Evolutionary conservation across 2,113 vertebrate genomes (phyloP).

Genomic region (Thamnophis sirtalis): DNA sequence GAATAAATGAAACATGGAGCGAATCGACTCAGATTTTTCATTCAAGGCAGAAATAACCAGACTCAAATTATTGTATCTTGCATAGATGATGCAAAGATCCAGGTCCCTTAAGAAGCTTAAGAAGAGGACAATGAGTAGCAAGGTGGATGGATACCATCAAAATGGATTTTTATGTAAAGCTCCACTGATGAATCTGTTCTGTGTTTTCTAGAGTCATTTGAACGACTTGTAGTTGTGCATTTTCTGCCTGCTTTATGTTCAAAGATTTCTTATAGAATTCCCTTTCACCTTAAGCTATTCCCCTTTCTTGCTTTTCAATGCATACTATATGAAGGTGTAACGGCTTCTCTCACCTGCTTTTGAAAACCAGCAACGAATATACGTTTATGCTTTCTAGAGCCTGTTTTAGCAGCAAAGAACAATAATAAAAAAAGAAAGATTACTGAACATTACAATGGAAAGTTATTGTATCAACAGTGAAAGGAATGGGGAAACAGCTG

Average conservation of each 20-base stretch:
- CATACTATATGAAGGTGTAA: neutral
- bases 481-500: slow-evolving; percentile 44
- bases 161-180: neutral
- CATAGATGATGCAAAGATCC: neutral
- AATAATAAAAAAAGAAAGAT: slow-evolving; percentile 20
- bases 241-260: neutral
- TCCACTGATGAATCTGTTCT: neutral
- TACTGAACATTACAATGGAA: slow-evolving; percentile 10
- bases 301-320: neutral
- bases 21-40: neutral
- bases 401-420: slow-evolving; percentile 21
- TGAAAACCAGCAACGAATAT: neutral
- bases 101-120: neutral
- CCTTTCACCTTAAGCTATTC: neutral
- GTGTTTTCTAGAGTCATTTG: neutral
- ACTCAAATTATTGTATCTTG: neutral
- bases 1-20: neutral
- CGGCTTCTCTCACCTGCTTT: neutral
- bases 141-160: neutral
- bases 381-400: neutral
- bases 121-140: neutral
- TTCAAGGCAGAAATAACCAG: neutral
- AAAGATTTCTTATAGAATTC: neutral
- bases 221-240: neutral
- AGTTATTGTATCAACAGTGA: slow-evolving; percentile 44